Percentiles rank a stretch among this genome's conserved stretches.
Conservation (phyloP, 2,797 vertebrate genomes). For the Triplophysa yarkandensis region DNA sequence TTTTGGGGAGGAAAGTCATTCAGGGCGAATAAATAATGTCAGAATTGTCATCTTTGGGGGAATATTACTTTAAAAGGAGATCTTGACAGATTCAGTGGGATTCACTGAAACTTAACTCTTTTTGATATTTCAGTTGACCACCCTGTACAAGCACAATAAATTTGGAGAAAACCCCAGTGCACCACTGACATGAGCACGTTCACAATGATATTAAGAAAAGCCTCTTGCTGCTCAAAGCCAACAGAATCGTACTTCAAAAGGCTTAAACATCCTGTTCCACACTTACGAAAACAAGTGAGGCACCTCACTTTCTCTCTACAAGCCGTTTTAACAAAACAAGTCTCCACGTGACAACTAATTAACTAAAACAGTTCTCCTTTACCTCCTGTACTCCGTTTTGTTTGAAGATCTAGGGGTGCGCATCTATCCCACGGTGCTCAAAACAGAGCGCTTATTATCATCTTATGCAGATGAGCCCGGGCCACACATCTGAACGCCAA, state of each 20-base stretch:
- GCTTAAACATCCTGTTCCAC: background rate
- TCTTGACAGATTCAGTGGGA: no score
- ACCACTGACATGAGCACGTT: background rate
- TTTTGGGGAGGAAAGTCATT: no score
- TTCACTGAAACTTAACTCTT: background rate
- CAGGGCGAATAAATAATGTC: no score
- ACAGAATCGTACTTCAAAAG: background rate
- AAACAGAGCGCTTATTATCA: constrained; percentile 52
- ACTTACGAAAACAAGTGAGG: background rate
- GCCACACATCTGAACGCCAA: constrained; percentile 27
- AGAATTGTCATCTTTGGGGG: no score
- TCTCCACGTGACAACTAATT: constrained; percentile 37
- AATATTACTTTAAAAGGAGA: no score
- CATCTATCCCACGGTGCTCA: constrained; percentile 25
- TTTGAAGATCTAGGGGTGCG: constrained; percentile 31
- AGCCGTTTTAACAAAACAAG: constrained; percentile 40
- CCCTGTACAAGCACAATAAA: background rate
- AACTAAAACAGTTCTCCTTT: constrained; percentile 27
- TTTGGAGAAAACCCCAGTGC: background rate
- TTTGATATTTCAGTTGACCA: background rate
- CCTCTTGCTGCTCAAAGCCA: constrained; percentile 1
- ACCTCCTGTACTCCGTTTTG: background rate
- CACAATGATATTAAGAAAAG: constrained; percentile 10
- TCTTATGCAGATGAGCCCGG: constrained; percentile 52
- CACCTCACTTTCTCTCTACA: constrained; percentile 5